Evolutionary conservation across 2,797 vertebrate genomes (phyloP), one percentile per base, ranked within the genome.

Genomic region (Pempheris klunzingeri): DNA sequence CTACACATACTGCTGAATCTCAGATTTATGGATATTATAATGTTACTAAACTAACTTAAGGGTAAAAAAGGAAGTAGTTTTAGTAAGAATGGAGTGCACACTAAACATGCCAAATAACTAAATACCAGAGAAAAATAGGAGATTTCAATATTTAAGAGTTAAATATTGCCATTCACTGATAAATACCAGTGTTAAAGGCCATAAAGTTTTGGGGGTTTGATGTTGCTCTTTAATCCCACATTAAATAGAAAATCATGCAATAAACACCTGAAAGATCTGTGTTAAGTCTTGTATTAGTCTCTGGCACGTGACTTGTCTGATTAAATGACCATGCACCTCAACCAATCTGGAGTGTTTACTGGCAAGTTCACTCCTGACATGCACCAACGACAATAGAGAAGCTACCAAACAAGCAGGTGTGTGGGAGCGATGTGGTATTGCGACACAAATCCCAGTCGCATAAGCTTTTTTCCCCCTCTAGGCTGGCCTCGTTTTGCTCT

Each of bases 401-500:
- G 39, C 55, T 34, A 63, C 69, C 62, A 43, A 66, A 83, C 18
- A 20, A 39, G 61, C 80, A 90, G 84, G 86, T 85, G 78, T 77
- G 71, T 65, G 22, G 13, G 11, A 43, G 43, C 11, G 22, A 58
- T 57, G 78, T 38, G 36, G 57, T 71, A 75, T 74, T 52, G 26
- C 12, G 43, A 79, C 78, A 79, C 76, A 75, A 80, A 85, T 83
- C 77, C 66, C 71, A 86, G 80, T 58, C 85, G 49, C 64, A 64
- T 74, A 71, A 49, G 70, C 61, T 43, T 62, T 70, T 73, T 78
- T 22, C 36, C 64, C 78, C 79, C 79, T 86, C 41, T 30, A 69
- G 69, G 64, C 83, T 78, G 77, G 84, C 87, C 90, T 76, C 79
- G 64, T 82, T 72, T 81, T 58, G 78, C 74, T 77, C 82, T 87